Base-by-base conservation (phyloP, 2,888 invertebrate species). In the Noctua janthe region DNA sequence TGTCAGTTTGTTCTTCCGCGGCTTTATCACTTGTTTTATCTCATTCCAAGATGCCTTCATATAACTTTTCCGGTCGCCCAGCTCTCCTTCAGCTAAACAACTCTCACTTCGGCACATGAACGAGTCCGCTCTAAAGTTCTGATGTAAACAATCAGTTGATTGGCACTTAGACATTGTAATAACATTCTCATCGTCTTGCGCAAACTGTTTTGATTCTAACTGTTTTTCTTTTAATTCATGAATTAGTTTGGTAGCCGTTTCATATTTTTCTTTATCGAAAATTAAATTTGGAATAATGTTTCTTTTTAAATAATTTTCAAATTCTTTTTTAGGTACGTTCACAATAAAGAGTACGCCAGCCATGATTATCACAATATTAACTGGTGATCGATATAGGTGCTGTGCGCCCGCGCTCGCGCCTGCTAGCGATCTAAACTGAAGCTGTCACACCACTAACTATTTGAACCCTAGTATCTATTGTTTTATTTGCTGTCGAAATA, bases 281-380 rank as follows among this genome's bases (percentile, higher is more conserved):
- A 88, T 80, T 29, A 90, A 85, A 86, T 90, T 91, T 62, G 89
- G 80, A 54, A 87, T 74, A 10, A 85, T 87, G 47, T 83, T 91
- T 39, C 90, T 90, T 82, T 90, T 91, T 79, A 94, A 85, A 81
- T 92, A 92, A 67, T 93, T 91, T 92, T 98, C 97, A 87, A 97
- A 93, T 77, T 94, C 95, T 79, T 96, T 97, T 47, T 96, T 96
- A 10, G 97, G 98, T 39, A 98, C 96, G 85, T 96, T 97, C 23
- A 98, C 96, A 56, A 97, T 95, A 86, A 98, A 97, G 66, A 97
- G 92, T n/a, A 97, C 97, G 56, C 97, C 97, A 17, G 97, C 94
- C 97, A 97, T 97, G 75, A 59, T 86, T 74, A 35, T 67, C 20
- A 69, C 62, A 17, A 59, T 74, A 81, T 81, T 51, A 62, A 67